Base-by-base conservation (phyloP, 2,797 vertebrate genomes). In the Emys orbicularis region DNA sequence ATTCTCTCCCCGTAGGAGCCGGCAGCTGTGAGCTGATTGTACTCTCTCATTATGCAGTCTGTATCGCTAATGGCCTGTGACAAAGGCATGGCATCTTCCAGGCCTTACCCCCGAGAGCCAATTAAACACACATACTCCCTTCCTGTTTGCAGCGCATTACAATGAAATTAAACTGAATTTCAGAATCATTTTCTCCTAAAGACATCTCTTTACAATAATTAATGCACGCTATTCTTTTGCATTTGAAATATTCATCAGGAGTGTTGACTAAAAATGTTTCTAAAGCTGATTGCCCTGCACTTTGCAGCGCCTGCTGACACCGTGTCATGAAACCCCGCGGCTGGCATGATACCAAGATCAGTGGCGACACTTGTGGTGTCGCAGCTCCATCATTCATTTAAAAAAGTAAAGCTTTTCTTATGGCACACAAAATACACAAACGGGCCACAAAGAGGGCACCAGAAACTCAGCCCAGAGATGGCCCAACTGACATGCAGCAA, bases 21-120 rank as follows among this genome's bases (percentile, higher is more conserved):
- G 6, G 98, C 98, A 99, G 99, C 98, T 98, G 99, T 98, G 99
- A 98, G 98, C 99, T 99, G 99, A 99, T 99, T 99, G 98, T 98
- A 83, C 94, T 95, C 98, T 98, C 99, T 99, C 99, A 99, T 99
- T 99, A 99, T 98, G 98, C 98, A 98, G 98, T 98, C 99, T 98
- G 98, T 98, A 98, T 98, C 98, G 98, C 99, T 99, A 99, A 99
- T 99, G 99, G 99, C 99, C 99, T 99, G 99, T 99, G 99, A 99
- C 99, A 99, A 99, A 98, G 98, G 98, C 98, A 97, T 98, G 98
- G 98, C 98, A 98, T 98, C 98, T 98, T 98, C 98, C 98, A 98
- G 99, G 98, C 99, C 98, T 98, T 97, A 98, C 98, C 98, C 99
- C 98, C 98, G 98, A 99, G 99, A 99, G 98, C 99, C 99, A 99